Evolutionary conservation across 2,797 vertebrate species (phyloP).

Genomic region (Falco columbarius): DNA sequence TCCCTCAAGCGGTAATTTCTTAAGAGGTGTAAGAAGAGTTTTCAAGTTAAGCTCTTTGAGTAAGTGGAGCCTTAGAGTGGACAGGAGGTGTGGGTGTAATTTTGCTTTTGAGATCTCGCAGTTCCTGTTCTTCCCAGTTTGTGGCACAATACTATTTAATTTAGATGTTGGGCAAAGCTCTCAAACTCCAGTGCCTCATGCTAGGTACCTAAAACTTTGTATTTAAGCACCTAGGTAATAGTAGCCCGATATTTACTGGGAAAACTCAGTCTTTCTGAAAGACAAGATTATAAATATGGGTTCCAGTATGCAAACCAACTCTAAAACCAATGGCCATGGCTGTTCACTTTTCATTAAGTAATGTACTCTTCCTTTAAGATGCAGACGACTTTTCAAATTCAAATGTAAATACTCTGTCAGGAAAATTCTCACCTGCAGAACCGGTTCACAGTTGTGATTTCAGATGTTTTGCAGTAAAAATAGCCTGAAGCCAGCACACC

Average conservation of each 20-base stretch:
- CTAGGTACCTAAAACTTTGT: background rate
- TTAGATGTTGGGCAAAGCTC: background rate
- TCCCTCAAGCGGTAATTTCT: background rate
- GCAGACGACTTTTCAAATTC: background rate
- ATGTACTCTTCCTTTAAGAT: background rate
- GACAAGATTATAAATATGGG: background rate
- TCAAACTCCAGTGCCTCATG: background rate
- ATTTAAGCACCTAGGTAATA: background rate
- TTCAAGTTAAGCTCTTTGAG: background rate
- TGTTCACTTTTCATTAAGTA: background rate
- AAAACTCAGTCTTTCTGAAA: background rate
- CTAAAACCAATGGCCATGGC: background rate
- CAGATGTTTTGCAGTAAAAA: constrained; percentile 48
- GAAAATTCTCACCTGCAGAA: constrained; percentile 38
- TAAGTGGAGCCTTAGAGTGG: background rate
- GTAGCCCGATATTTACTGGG: background rate
- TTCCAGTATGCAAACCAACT: background rate
- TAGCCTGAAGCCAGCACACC: constrained; percentile 40
- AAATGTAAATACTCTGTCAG: background rate
- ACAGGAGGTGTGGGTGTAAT: background rate
- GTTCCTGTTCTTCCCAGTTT: constrained; percentile 9
- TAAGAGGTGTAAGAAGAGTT: background rate
- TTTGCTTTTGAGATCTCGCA: background rate
- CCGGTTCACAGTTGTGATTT: constrained; percentile 24
- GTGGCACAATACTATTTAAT: constrained; percentile 10